These are phyloP conservation scores for Sclerurus mexicanus DNA, from an alignment of 2,113 vertebrate genomes.

Conservation along the genomic window DNA sequence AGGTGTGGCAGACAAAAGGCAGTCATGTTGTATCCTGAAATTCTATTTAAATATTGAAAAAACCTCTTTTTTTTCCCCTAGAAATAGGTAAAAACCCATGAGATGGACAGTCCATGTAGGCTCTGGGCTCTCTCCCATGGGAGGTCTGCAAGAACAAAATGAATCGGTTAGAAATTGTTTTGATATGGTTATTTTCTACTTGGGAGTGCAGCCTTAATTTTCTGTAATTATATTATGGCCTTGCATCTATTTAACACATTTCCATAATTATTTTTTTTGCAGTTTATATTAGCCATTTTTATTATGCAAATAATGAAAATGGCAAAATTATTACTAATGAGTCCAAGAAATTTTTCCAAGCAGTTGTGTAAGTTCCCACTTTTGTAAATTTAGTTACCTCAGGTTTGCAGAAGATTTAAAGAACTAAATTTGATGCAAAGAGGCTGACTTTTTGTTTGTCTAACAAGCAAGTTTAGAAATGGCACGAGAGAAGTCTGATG, in stretches of 20 bases:
- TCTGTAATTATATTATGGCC: neutral
- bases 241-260: neutral
- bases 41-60: neutral
- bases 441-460: neutral
- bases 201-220: neutral
- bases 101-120: neutral
- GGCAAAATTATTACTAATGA: neutral
- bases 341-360: neutral
- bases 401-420: neutral
- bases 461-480: neutral
- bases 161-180: neutral
- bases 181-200: neutral
- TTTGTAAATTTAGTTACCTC: neutral
- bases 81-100: neutral
- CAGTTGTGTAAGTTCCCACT: rapidly evolving
- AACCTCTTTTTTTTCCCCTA: neutral
- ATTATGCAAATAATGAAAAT: neutral
- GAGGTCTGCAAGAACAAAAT: neutral
- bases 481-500: neutral
- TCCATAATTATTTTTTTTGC: neutral
- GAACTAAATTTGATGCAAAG: neutral
- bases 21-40: neutral
- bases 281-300: neutral
- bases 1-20: neutral
- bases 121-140: neutral